phyloP scores from a whole-genome alignment of 2,113 vertebrate species.

The Oceanites oceanicus region DNA sequence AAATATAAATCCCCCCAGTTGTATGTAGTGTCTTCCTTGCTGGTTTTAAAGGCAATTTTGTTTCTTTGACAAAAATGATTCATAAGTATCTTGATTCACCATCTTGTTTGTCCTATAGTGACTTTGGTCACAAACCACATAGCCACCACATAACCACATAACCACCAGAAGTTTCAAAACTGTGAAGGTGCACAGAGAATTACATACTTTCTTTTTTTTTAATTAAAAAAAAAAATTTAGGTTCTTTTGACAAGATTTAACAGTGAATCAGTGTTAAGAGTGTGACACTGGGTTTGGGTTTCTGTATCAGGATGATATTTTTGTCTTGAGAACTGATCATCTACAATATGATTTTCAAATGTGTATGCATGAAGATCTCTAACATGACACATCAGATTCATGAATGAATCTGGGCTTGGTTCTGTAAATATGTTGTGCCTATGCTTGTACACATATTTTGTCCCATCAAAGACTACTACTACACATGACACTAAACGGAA shows the following conservation, averaged over 20 bases:
- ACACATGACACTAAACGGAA: neutral
- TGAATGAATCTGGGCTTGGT: neutral
- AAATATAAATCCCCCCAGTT: neutral
- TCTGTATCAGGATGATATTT: neutral
- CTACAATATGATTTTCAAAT: neutral
- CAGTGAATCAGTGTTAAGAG: neutral
- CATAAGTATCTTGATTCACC: neutral
- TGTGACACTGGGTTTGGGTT: neutral
- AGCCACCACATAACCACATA: neutral
- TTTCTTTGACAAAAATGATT: neutral
- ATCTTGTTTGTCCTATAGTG: neutral
- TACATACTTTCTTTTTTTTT: neutral
- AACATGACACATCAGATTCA: neutral
- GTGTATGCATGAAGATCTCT: neutral
- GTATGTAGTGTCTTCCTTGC: neutral
- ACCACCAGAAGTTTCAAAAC: neutral
- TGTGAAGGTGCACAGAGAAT: neutral
- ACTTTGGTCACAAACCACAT: neutral
- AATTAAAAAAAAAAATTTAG: neutral
- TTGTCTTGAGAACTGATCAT: neutral
- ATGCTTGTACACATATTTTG: neutral
- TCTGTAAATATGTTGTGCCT: neutral
- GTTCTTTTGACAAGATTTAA: neutral
- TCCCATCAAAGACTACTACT: neutral
- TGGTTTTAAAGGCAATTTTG: neutral